Evolutionary conservation across 2,797 vertebrate species (phyloP), one percentile per base, ranked within the genome.

Genomic region (Numenius phaeopus): DNA sequence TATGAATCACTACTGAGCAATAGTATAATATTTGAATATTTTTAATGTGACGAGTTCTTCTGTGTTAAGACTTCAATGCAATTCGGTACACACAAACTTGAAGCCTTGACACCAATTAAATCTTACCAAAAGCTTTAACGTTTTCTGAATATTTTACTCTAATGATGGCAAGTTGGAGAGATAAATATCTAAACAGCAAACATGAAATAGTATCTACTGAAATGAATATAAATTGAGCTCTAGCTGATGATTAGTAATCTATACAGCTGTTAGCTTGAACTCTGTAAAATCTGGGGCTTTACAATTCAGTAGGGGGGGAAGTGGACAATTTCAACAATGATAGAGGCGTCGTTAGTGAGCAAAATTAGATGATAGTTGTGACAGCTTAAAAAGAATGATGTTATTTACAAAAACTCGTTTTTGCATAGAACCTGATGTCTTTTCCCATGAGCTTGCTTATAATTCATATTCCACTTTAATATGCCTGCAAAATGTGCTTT

Each of bases 391-490:
- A 98, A 98, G 98, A 98, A 98, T 97, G 98, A 99, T 98, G 98
- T 98, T 99, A 99, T 99, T 99, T 99, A 99, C 99, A 98, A 99
- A 99, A 98, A 98, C 98, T 94, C 97, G 98, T 97, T 99, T 99
- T 98, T 98, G 98, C 99, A 98, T 99, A 98, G 99, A 99, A 99
- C 99, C 99, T 99, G 99, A 98, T 98, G 98, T 99, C 98, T 99
- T 98, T 98, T 99, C 99, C 99, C 99, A 98, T 97, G 99, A 99
- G 99, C 98, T 98, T 96, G 98, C 98, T 98, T 98, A 97, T 99
- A 99, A 99, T 99, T 99, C 99, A 98, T 99, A 98, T 99, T 98
- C 99, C 97, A 97, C 98, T 98, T 99, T 98, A 99, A 99, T 99
- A 98, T 98, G 98, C 97, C 97, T 98, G 98, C 98, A 99, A 99